Conservation (phyloP, 2,113 vertebrate genomes). For the Poeciliopsis turrubarensis region DNA sequence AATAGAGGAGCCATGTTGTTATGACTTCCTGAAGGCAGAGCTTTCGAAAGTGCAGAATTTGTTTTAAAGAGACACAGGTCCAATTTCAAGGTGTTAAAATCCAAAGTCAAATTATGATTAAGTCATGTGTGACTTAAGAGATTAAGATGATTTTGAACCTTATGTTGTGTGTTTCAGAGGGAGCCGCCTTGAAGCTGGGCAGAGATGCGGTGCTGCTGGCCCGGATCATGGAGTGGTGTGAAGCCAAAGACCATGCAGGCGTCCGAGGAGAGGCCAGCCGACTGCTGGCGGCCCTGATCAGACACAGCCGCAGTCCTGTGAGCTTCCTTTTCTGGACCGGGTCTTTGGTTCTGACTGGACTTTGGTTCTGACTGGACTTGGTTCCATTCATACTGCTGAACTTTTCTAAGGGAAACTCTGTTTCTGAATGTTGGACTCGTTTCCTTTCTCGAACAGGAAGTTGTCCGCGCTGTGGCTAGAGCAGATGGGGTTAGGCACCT, state of each 20-base stretch:
- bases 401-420: background rate
- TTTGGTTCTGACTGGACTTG: background rate
- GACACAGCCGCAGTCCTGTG: slow-evolving; percentile 85
- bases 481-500: slow-evolving; percentile 86
- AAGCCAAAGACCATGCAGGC: slow-evolving; percentile 78
- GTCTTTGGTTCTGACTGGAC: background rate
- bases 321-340: background rate
- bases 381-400: background rate
- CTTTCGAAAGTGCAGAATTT: no score
- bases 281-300: slow-evolving; percentile 85
- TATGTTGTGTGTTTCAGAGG: slow-evolving; percentile 73
- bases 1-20: no score
- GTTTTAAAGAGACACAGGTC: no score
- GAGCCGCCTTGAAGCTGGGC: slow-evolving; percentile 83
- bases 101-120: no score
- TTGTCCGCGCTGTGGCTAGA: slow-evolving; percentile 83
- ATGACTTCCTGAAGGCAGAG: no score
- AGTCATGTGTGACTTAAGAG: no score
- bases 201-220: slow-evolving; percentile 79
- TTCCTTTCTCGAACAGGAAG: slow-evolving; percentile 78
- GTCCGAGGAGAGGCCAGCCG: slow-evolving; percentile 84
- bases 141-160: background rate
- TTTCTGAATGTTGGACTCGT: background rate
- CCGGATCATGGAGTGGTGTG: slow-evolving; percentile 88
- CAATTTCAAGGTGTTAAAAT: no score